Conservation (phyloP, 1,140 invertebrate genomes). For the Steinernema khuongi region DNA sequence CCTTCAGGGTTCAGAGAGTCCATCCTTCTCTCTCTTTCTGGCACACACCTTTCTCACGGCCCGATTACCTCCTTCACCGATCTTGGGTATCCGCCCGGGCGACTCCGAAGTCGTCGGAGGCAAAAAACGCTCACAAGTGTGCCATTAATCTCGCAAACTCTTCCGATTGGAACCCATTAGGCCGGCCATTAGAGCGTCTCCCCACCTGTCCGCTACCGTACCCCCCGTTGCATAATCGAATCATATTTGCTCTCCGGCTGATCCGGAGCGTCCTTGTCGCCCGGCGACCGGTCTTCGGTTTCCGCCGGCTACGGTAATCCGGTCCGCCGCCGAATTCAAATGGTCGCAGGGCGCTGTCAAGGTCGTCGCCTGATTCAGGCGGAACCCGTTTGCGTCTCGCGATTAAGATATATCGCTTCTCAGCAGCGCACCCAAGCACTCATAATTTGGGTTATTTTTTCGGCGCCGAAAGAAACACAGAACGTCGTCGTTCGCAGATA, state of each 20-base stretch:
- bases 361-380: neutral
- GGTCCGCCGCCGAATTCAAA: neutral
- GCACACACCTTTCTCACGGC: no score
- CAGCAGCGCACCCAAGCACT: neutral
- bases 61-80: no score
- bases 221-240: constrained; percentile 6
- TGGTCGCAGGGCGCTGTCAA: neutral
- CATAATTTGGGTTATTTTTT: constrained; percentile 17
- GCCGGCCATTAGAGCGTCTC: neutral
- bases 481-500: neutral
- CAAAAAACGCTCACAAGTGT: neutral
- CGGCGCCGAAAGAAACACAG: constrained; percentile 1
- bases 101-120: no score
- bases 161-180: constrained; percentile 15
- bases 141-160: neutral
- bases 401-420: constrained; percentile 15
- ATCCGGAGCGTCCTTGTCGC: neutral
- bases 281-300: neutral
- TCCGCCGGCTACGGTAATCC: constrained; percentile 1
- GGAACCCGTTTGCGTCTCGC: constrained; percentile 1
- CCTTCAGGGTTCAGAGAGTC: no score
- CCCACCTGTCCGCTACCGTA: neutral
- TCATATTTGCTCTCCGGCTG: neutral
- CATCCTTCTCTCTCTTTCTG: no score
- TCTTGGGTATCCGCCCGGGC: no score